These are phyloP conservation scores for Polydrusus cervinus DNA, from an alignment of 2,888 invertebrate genomes.

Conservation along the genomic window DNA sequence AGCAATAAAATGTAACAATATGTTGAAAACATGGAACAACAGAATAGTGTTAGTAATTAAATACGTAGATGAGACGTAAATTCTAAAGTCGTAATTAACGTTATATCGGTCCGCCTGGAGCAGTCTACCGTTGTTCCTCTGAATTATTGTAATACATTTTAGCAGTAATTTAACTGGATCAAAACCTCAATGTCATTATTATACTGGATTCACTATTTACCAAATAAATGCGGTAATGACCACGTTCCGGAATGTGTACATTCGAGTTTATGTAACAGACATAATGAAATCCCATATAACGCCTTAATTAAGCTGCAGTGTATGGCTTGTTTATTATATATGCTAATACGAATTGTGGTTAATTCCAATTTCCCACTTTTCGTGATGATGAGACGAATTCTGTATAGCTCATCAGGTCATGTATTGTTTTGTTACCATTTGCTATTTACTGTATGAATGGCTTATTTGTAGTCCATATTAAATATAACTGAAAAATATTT, in stretches of 20 bases:
- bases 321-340: slow-evolving; percentile 40
- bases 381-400: slow-evolving; percentile 2
- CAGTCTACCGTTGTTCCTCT: slow-evolving; percentile 17
- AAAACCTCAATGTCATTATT: slow-evolving; percentile 44
- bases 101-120: slow-evolving; percentile 27
- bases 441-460: background rate
- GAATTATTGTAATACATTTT: slow-evolving; percentile 35
- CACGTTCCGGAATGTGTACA: slow-evolving; percentile 45
- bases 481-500: no score
- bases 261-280: slow-evolving; percentile 46
- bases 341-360: slow-evolving; percentile 37
- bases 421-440: background rate
- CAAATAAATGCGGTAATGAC: slow-evolving; percentile 42
- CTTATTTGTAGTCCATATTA: no score
- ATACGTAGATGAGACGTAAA: slow-evolving; percentile 19
- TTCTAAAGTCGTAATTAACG: slow-evolving; percentile 25
- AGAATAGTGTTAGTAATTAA: slow-evolving; percentile 17
- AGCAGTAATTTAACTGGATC: slow-evolving; percentile 35
- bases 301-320: slow-evolving; percentile 40
- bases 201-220: slow-evolving; percentile 39
- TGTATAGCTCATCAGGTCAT: background rate
- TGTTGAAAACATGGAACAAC: background rate
- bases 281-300: slow-evolving; percentile 51
- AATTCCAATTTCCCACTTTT: slow-evolving; percentile 36
- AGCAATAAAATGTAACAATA: background rate